phyloP scores from a whole-genome alignment of 2,888 invertebrate species.

The Ceratothoa steindachneri region DNA sequence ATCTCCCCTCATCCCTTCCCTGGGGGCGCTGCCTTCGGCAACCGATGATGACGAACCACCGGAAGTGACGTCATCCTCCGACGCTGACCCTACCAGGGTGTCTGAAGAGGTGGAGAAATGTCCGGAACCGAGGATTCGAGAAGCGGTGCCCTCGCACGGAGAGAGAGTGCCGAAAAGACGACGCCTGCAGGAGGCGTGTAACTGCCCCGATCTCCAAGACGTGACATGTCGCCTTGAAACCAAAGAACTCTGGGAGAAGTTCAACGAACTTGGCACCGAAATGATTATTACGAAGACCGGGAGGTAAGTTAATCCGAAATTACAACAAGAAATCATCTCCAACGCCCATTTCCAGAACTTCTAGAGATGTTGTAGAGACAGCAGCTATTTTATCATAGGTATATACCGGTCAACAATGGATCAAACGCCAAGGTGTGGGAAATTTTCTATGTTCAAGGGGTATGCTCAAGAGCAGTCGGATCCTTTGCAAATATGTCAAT shows the following conservation, averaged over 20 bases:
- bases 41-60: neutral
- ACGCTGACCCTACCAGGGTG: neutral
- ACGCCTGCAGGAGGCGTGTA: slow-evolving; percentile 55
- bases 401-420: too few species aligned
- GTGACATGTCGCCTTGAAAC: slow-evolving; percentile 91
- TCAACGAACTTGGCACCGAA: slow-evolving; percentile 61
- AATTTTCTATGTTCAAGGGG: too few species aligned
- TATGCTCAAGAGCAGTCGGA: too few species aligned
- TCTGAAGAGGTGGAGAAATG: neutral
- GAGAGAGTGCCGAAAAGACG: slow-evolving; percentile 30
- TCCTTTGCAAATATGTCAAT: too few species aligned
- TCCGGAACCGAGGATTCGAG: neutral
- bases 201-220: slow-evolving; percentile 75
- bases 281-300: slow-evolving; percentile 62
- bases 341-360: too few species aligned
- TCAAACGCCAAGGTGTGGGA: too few species aligned
- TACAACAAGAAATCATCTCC: too few species aligned
- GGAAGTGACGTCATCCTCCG: slow-evolving; percentile 1
- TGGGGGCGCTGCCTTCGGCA: neutral
- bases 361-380: too few species aligned
- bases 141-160: neutral
- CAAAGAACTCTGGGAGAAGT: slow-evolving; percentile 95
- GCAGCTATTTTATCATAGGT: too few species aligned
- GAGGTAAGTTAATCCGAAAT: slow-evolving; percentile 55
- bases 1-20: neutral